Conservation (phyloP, 2,888 invertebrate genomes). For the Morpho achilles region DNA sequence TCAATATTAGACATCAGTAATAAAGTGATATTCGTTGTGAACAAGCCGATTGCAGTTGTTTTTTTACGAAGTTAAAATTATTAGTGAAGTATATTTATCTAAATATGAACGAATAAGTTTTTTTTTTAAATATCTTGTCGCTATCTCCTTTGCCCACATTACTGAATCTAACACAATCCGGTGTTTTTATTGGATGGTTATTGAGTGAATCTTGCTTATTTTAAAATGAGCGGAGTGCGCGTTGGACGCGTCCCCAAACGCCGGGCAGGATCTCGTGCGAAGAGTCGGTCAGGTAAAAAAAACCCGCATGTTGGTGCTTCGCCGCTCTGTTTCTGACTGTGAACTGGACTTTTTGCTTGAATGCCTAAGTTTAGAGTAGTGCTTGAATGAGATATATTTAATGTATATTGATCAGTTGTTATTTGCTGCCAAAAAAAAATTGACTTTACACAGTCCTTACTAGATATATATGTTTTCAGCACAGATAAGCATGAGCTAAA, state of each 20-base stretch:
- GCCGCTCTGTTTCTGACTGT: constrained; percentile 39
- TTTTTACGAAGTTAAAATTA: neutral
- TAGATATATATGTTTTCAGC: neutral
- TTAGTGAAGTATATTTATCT: neutral
- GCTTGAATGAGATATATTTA: constrained; percentile 35
- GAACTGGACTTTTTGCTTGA: constrained; percentile 53
- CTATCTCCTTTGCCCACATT: constrained; percentile 41
- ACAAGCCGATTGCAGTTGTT: constrained; percentile 20
- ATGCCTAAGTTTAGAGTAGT: constrained; percentile 38
- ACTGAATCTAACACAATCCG: constrained; percentile 8
- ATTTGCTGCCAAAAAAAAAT: constrained; percentile 19
- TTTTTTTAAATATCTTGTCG: neutral
- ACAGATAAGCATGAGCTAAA: no score
- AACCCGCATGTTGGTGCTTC: constrained; percentile 50
- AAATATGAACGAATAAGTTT: neutral
- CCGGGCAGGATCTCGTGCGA: constrained; percentile 56
- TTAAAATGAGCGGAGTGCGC: constrained; percentile 63
- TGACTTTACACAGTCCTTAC: neutral
- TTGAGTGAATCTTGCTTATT: constrained; percentile 31
- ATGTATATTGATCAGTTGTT: constrained; percentile 18
- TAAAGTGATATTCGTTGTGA: constrained; percentile 42
- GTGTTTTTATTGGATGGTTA: constrained; percentile 25
- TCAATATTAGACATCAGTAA: constrained; percentile 33
- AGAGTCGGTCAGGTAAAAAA: constrained; percentile 65
- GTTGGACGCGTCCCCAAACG: constrained; percentile 65